Conservation (phyloP, 2,888 invertebrate genomes). For the Idaea straminata region DNA sequence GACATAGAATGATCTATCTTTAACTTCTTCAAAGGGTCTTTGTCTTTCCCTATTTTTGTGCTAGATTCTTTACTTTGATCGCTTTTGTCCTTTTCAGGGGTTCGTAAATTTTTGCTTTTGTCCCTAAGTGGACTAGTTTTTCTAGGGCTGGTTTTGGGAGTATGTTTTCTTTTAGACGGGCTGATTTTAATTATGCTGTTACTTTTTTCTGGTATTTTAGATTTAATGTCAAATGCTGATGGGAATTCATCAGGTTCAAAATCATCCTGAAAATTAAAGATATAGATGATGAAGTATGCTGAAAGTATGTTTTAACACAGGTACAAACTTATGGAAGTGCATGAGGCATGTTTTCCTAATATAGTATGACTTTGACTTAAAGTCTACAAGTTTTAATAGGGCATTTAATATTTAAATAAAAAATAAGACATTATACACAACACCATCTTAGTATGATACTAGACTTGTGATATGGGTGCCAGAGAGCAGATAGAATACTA, state of each 20-base stretch:
- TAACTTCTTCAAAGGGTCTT: slow-evolving; percentile 49
- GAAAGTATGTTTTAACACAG: not conserved
- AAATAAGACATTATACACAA: too few species aligned
- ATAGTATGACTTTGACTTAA: too few species aligned
- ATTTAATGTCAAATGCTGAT: slow-evolving; percentile 29
- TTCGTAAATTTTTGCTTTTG: slow-evolving; percentile 33
- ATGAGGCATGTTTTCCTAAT: too few species aligned
- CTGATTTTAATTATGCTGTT: slow-evolving; percentile 44
- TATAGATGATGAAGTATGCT: not conserved
- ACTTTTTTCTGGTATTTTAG: slow-evolving; percentile 30
- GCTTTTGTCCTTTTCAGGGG: slow-evolving; percentile 36
- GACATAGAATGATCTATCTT: slow-evolving; percentile 48
- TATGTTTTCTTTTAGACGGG: slow-evolving; percentile 27
- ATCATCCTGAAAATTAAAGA: slow-evolving; percentile 40
- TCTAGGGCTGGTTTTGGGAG: not conserved
- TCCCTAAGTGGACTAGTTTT: not conserved
- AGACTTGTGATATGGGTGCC: too few species aligned
- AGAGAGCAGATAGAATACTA: too few species aligned
- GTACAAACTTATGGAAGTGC: not conserved
- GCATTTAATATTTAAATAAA: too few species aligned
- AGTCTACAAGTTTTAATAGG: too few species aligned
- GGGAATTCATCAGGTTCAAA: slow-evolving; percentile 32
- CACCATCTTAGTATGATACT: too few species aligned
- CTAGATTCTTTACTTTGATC: slow-evolving; percentile 10
- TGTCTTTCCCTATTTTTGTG: slow-evolving; percentile 36